Percentiles rank a stretch among this genome's conserved stretches.
Evolutionary conservation across 2,888 invertebrate species (phyloP).

Genomic region (Eudasyphora cyanicolor): DNA sequence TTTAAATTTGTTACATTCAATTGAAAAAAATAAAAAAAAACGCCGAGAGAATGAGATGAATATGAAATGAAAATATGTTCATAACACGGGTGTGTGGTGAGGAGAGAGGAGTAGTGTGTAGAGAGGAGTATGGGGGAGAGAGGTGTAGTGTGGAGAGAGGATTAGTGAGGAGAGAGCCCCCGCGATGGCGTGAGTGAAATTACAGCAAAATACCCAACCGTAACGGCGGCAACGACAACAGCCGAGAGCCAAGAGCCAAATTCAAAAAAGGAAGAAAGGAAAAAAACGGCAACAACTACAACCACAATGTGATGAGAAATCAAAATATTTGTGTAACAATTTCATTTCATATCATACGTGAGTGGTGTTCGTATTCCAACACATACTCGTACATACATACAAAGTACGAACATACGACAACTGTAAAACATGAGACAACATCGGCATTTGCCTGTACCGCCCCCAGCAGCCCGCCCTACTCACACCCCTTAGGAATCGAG

Average conservation of each 20-base stretch:
- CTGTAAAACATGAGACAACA: no score
- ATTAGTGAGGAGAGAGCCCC: neutral
- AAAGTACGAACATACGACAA: no score
- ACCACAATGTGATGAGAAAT: no score
- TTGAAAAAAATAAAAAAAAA: no score
- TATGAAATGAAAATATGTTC: constrained; percentile 15
- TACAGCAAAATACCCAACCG: no score
- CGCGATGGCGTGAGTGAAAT: neutral
- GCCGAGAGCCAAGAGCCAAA: neutral
- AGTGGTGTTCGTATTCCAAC: neutral
- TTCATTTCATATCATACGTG: constrained; percentile 10
- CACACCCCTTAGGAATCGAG: no score
- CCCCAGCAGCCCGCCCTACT: no score
- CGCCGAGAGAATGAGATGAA: neutral
- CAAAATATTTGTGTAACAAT: constrained; percentile 15
- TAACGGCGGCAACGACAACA: neutral
- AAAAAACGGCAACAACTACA: neutral
- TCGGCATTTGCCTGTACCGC: no score
- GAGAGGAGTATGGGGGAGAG: neutral
- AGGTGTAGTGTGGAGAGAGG: neutral
- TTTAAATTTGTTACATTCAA: neutral
- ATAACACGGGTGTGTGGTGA: neutral
- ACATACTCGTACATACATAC: neutral
- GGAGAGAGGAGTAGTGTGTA: neutral
- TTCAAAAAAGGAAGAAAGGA: no score